These are phyloP conservation scores for Haplotaxodon microlepis DNA, from an alignment of 2,113 vertebrate species.

Conservation along the genomic window DNA sequence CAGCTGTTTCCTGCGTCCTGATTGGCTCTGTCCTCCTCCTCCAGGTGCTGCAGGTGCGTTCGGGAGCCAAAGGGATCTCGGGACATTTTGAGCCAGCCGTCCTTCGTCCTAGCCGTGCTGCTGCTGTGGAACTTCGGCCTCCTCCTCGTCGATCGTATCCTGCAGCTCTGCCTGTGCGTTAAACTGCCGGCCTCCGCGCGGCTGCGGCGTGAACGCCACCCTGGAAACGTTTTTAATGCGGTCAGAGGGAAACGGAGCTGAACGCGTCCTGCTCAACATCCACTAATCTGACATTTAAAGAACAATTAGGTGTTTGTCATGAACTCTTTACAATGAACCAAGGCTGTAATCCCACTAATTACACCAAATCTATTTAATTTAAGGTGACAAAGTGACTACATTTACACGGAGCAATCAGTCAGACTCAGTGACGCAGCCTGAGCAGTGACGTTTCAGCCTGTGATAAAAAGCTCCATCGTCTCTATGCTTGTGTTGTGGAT, in stretches of 20 bases:
- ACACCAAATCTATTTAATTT: neutral
- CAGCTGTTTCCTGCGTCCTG: neutral
- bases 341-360: neutral
- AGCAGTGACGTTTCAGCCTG: neutral
- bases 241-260: neutral
- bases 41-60: conserved; percentile 84
- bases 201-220: neutral
- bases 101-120: conserved; percentile 82
- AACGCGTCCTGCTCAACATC: neutral
- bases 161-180: conserved; percentile 24
- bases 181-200: rapidly evolving
- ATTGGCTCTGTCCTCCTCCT: neutral
- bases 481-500: rapidly evolving
- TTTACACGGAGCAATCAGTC: neutral
- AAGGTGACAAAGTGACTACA: neutral
- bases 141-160: conserved; percentile 95
- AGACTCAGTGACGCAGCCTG: rapidly evolving
- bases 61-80: conserved; percentile 70
- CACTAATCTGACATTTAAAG: neutral
- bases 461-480: neutral
- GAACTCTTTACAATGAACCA: neutral
- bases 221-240: neutral
- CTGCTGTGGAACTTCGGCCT: conserved; percentile 94
- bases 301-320: neutral
- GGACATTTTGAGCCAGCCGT: conserved; percentile 74